Evolutionary conservation across 2,797 vertebrate genomes (phyloP).

Genomic region (Balearica regulorum): DNA sequence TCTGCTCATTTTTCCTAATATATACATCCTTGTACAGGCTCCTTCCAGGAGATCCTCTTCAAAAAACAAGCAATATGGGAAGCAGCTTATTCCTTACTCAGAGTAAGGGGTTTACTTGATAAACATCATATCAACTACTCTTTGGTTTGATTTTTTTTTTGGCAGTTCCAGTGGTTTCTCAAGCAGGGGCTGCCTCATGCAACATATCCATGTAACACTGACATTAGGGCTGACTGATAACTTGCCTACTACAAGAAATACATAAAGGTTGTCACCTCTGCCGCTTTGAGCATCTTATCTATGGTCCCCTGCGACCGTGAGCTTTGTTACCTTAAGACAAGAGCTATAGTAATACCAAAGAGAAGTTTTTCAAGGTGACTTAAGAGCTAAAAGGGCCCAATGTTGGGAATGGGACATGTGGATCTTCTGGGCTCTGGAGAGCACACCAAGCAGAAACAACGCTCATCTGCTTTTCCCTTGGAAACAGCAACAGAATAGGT

Average conservation of each 20-base stretch:
- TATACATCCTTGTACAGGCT: not conserved
- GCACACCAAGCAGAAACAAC: not conserved
- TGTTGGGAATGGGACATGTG: rapidly evolving
- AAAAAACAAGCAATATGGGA: not conserved
- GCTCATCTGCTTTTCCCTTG: not conserved
- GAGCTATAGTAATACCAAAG: not conserved
- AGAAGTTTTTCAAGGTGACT: not conserved
- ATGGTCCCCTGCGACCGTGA: not conserved
- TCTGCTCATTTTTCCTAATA: not conserved
- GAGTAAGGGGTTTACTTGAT: not conserved
- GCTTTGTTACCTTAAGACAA: not conserved
- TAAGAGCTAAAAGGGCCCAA: not conserved
- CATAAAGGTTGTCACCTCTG: not conserved
- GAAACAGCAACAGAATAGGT: not conserved
- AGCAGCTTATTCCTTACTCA: not conserved
- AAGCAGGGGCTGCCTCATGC: not conserved
- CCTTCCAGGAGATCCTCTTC: not conserved
- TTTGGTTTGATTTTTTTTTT: not conserved
- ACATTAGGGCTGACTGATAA: not conserved
- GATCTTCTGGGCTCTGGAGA: not conserved
- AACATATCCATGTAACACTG: rapidly evolving
- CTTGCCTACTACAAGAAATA: not conserved
- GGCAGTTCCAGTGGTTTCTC: not conserved
- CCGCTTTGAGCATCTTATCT: not conserved
- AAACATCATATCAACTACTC: not conserved